Conservation (phyloP, 2,113 vertebrate genomes). For the Crotalus horridus region DNA sequence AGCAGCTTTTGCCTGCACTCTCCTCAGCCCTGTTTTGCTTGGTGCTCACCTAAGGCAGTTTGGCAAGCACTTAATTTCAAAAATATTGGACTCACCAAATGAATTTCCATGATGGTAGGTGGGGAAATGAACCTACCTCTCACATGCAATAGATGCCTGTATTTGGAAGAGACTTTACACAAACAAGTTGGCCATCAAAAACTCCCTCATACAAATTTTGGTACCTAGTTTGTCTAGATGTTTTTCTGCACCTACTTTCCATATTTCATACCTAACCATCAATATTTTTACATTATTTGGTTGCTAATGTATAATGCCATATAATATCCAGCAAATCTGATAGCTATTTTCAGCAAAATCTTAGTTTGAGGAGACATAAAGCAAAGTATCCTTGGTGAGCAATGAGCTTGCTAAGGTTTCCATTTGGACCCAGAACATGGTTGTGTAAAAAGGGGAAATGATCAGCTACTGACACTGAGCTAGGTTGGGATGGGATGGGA, state of each 20-base stretch:
- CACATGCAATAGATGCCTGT: background rate
- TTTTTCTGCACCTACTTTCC: background rate
- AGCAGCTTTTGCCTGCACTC: slow-evolving; percentile 45
- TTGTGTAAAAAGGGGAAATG: background rate
- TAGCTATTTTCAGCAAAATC: background rate
- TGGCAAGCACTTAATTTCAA: slow-evolving; percentile 14
- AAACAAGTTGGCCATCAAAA: background rate
- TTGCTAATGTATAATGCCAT: background rate
- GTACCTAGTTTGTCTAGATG: background rate
- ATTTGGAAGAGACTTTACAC: background rate
- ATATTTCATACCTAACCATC: background rate
- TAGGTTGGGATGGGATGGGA: background rate
- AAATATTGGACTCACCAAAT: background rate
- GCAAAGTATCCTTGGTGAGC: background rate
- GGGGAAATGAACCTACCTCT: background rate
- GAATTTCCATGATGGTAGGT: background rate
- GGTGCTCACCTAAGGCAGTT: slow-evolving; percentile 18
- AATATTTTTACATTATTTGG: background rate
- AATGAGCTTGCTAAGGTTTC: background rate
- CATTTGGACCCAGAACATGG: background rate
- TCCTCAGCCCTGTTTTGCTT: slow-evolving; percentile 11
- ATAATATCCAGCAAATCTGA: background rate
- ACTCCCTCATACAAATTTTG: background rate
- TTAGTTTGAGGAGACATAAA: background rate
- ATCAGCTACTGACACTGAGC: background rate